Evolutionary conservation across 2,113 vertebrate species (phyloP), one percentile per base, ranked within the genome.

Genomic region (Bufo gargarizans): DNA sequence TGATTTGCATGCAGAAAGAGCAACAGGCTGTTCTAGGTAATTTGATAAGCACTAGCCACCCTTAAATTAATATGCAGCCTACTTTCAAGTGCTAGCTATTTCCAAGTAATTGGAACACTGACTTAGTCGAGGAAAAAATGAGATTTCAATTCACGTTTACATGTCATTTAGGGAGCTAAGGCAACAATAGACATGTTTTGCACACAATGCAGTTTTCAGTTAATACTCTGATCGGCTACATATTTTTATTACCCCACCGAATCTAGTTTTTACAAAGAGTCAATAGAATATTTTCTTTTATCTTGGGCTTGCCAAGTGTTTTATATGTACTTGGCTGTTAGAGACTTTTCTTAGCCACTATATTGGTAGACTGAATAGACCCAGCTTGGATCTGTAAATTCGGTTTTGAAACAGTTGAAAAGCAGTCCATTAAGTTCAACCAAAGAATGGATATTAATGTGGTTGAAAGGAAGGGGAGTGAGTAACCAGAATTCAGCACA

Each of bases 61-160:
- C 76, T 65, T 50, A 86, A 86, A 86, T 86, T 67, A 86, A 86
- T 86, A 86, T 86, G 85, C 59, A 86, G 85, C 63, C 76, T 22
- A 56, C 77, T 79, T 86, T 78, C 85, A 86, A 79, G 85, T 67
- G 77, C 74, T 65, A 69, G 85, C 58, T 86, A 86, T 87, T 87
- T 82, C 50, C 22, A 61, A 87, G 59, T 86, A 79, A 69, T 86
- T 86, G 76, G 76, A 86, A 86, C 76, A 69, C 58, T 79, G 76
- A 86, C 76, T 86, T 65, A 76, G 47, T 77, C 63, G 50, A 72
- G 63, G 50, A 55, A 84, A 65, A 71, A 58, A 85, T 77, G 58
- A 86, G 74, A 78, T 86, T 86, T 58, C 33, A 78, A 43, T 61
- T 79, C 47, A 43, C 47, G 69, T 67, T 79, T 50, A 55, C 49